Base-by-base conservation (phyloP, 2,797 vertebrate species). In the Lepilemur ruficaudatus region DNA sequence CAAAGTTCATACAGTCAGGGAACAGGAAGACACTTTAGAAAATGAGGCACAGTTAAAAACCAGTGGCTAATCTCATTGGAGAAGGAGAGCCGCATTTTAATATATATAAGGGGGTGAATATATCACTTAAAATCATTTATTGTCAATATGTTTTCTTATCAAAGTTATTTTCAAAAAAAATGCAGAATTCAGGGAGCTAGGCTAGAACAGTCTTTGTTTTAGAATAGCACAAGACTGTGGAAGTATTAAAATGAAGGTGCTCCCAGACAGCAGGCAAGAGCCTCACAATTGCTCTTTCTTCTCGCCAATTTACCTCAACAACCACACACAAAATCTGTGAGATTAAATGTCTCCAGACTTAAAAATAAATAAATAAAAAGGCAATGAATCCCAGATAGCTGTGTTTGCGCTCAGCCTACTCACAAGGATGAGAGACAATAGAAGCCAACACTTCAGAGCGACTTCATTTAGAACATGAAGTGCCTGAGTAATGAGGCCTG, bases 1-100 rank as follows among this genome's bases (percentile, higher is more conserved):
- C 75, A 88, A 93, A 94, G 95, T 96, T 96, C 95, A 79, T 8
- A 43, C 5, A 73, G 89, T 79, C 87, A 94, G 70, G 50, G 8
- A 83, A 72, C 38, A 81, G 73, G 38, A 96, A 79, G 22, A 20
- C 43, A 38, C 20, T 23, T n/a, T 7, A 59, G 22, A 89, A 79
- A 83, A 96, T 43, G 57, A 90, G 38, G 6, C 18, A 30, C 72
- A 83, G 46, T 52, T 35, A 82, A 46, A 63, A 63, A 75, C 20
- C 17, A 80, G 30, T 38, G 32, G 25, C 35, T 76, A 4, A 63
- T 91, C 43, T 83, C 63, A 73, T 14, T 48, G 15, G 22, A 73
- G 25, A 78, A 92, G 50, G 79, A 55, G 23, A 23, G 35, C 86
- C 2, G 67, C 52, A 35, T 46, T 91, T 70, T 83, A 55, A 70